phyloP scores from a whole-genome alignment of 2,113 vertebrate species.

The Ailurus styani region DNA sequence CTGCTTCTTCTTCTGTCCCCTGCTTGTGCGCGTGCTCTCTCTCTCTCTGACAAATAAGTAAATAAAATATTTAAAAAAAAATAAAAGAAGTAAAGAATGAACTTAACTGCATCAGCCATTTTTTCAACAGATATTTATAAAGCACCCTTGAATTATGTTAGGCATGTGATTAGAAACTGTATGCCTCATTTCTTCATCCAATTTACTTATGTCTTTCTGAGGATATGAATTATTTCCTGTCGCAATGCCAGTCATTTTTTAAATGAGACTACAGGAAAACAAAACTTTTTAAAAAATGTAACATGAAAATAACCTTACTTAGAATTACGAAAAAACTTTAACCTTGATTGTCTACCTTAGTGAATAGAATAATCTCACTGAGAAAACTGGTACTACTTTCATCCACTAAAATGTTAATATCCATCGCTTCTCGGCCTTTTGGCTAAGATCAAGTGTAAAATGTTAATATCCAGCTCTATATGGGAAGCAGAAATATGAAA shows the following conservation, averaged over 20 bases:
- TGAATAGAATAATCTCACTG: not conserved
- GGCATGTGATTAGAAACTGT: not conserved
- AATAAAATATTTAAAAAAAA: too few relatives aligned
- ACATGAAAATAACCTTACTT: constrained; percentile 20
- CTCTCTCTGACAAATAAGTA: too few relatives aligned
- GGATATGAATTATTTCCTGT: constrained; percentile 48
- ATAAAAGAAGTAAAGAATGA: not conserved
- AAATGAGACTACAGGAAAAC: not conserved
- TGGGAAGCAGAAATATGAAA: not conserved
- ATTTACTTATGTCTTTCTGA: constrained; percentile 15
- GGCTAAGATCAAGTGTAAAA: too few relatives aligned
- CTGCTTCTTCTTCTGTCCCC: too few relatives aligned
- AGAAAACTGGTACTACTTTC: not conserved
- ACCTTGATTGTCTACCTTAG: not conserved
- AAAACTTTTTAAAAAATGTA: not conserved
- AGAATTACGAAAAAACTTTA: not conserved
- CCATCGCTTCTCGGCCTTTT: too few relatives aligned
- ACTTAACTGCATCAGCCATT: not conserved
- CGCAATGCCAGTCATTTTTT: constrained; percentile 40
- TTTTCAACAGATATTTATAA: not conserved
- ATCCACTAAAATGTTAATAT: not conserved
- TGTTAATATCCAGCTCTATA: not conserved
- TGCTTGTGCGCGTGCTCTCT: too few relatives aligned
- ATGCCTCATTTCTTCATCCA: not conserved
- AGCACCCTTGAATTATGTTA: not conserved